Conservation (phyloP, 2,888 invertebrate genomes). For the Agrochola lychnidis region DNA sequence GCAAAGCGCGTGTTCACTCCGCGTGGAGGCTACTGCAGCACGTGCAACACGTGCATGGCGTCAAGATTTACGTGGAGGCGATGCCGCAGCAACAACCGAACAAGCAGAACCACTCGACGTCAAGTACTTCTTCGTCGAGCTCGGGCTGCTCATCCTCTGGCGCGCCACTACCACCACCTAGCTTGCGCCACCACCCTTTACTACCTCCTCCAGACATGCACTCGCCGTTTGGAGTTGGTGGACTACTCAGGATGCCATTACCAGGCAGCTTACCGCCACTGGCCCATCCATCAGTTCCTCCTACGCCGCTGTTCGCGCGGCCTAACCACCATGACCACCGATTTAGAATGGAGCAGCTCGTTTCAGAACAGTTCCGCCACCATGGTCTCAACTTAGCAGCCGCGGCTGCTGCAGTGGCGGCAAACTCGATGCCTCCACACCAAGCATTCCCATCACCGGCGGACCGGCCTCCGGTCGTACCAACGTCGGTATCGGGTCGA, state of each 20-base stretch:
- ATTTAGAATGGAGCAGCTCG: slow-evolving; percentile 95
- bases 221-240: slow-evolving; percentile 94
- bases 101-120: slow-evolving; percentile 91
- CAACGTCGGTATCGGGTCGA: slow-evolving; percentile 88
- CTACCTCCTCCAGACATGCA: slow-evolving; percentile 94
- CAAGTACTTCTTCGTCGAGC: slow-evolving; percentile 90
- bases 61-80: slow-evolving; percentile 96
- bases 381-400: slow-evolving; percentile 95
- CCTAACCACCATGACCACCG: slow-evolving; percentile 95
- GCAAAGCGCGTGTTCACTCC: slow-evolving; percentile 97
- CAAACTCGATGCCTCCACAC: slow-evolving; percentile 91
- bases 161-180: slow-evolving; percentile 91
- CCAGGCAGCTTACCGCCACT: slow-evolving; percentile 92
- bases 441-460: slow-evolving; percentile 92
- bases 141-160: slow-evolving; percentile 89
- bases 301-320: slow-evolving; percentile 94
- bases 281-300: slow-evolving; percentile 93
- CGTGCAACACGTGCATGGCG: slow-evolving; percentile 97
- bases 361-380: slow-evolving; percentile 95
- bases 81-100: slow-evolving; percentile 82
- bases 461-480: slow-evolving; percentile 89
- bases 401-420: slow-evolving; percentile 93
- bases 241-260: slow-evolving; percentile 94
- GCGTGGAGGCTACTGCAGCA: slow-evolving; percentile 99
- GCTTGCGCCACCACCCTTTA: slow-evolving; percentile 92